These are phyloP conservation scores for Sipha maydis DNA, from an alignment of 2,888 invertebrate species.

Conservation along the genomic window DNA sequence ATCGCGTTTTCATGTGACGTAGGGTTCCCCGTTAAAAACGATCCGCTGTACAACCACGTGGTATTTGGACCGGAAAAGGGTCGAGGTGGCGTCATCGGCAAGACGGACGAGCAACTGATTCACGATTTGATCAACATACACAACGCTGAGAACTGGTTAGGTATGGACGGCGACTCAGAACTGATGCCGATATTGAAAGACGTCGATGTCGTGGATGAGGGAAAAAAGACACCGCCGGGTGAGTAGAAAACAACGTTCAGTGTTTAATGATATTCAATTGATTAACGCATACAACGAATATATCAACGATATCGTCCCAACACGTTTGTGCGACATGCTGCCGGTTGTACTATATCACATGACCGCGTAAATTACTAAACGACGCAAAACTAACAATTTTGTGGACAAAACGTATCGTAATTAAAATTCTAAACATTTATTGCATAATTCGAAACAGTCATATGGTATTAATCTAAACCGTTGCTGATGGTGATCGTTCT, in stretches of 20 bases:
- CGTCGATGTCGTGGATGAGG: slow-evolving; percentile 70
- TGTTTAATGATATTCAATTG: neutral
- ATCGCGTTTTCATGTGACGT: slow-evolving; percentile 61
- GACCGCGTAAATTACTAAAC: too few species aligned
- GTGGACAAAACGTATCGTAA: too few species aligned
- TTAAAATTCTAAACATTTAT: too few species aligned
- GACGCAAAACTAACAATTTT: too few species aligned
- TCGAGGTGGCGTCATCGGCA: slow-evolving; percentile 87
- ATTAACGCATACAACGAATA: too few species aligned
- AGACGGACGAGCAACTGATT: slow-evolving; percentile 88
- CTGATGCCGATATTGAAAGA: slow-evolving; percentile 78
- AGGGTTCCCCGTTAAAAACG: slow-evolving; percentile 98
- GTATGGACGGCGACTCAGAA: slow-evolving; percentile 89
- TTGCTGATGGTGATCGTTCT: too few species aligned
- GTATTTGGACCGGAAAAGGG: slow-evolving; percentile 96
- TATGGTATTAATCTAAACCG: too few species aligned
- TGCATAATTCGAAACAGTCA: too few species aligned
- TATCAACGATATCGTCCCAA: too few species aligned
- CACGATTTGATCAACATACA: slow-evolving; percentile 90
- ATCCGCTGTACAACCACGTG: slow-evolving; percentile 94
- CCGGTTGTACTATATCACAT: too few species aligned
- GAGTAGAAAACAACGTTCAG: neutral
- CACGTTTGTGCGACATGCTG: too few species aligned
- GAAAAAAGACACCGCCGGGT: slow-evolving; percentile 29
- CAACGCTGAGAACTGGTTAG: slow-evolving; percentile 94